These are phyloP conservation scores for Macrobrachium rosenbergii DNA, from an alignment of 1,140 invertebrate species.

Conservation along the genomic window DNA sequence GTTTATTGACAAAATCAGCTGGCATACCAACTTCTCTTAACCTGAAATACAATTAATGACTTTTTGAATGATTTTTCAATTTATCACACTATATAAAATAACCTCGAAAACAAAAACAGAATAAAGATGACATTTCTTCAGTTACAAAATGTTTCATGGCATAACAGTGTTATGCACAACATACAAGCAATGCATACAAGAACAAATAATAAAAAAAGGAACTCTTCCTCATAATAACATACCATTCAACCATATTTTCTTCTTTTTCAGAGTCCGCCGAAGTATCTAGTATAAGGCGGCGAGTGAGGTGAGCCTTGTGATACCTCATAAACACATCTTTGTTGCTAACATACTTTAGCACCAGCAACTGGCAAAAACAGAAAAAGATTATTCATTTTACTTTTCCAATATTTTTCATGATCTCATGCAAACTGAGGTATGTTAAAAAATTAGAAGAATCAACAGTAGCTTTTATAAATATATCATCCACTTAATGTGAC, in stretches of 20 bases:
- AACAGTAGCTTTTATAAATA: no score
- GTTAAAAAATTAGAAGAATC: no score
- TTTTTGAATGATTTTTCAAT: no score
- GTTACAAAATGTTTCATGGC: no score
- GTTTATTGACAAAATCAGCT: slow-evolving; percentile 98
- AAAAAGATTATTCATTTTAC: neutral
- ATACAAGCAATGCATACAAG: no score
- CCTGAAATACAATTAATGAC: slow-evolving; percentile 29
- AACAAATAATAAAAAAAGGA: no score
- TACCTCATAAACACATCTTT: slow-evolving; percentile 99
- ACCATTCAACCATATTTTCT: slow-evolving; percentile 99
- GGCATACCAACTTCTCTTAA: slow-evolving; percentile 97
- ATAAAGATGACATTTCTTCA: neutral
- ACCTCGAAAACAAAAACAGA: neutral
- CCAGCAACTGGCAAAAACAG: slow-evolving; percentile 76
- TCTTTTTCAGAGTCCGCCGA: slow-evolving; percentile 99
- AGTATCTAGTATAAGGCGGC: slow-evolving; percentile 94
- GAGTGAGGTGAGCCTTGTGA: slow-evolving; percentile 97
- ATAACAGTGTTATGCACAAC: no score
- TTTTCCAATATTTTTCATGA: neutral
- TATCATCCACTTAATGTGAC: no score
- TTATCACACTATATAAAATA: neutral
- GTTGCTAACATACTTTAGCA: slow-evolving; percentile 99
- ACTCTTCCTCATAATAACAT: slow-evolving; percentile 68
- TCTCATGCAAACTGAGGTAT: no score